Conservation (phyloP, 2,888 invertebrate species). For the Aphodius granarius region DNA sequence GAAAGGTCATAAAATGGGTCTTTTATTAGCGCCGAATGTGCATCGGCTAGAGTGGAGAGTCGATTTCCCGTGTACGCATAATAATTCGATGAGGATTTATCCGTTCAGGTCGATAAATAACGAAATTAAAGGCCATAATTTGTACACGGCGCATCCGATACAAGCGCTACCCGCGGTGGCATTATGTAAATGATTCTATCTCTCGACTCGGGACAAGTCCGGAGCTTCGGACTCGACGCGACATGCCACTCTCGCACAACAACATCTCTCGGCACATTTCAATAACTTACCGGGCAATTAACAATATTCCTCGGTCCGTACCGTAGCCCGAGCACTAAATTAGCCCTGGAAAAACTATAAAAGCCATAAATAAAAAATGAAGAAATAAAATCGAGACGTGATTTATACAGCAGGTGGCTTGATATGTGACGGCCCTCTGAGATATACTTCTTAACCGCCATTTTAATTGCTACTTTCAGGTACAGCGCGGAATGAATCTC, state of each 20-base stretch:
- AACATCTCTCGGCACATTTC: slow-evolving; percentile 13
- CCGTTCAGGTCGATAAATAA: slow-evolving; percentile 7
- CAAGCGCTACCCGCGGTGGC: slow-evolving; percentile 10
- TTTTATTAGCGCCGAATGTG: neutral
- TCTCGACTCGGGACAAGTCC: neutral
- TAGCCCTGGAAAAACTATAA: slow-evolving; percentile 26
- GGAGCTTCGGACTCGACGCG: neutral
- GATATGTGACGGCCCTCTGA: slow-evolving; percentile 52
- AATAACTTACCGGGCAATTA: slow-evolving; percentile 13
- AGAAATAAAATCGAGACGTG: slow-evolving; percentile 35
- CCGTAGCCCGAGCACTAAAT: slow-evolving; percentile 13
- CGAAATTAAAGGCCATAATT: slow-evolving; percentile 5
- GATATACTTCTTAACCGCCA: slow-evolving; percentile 48
- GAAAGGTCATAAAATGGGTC: neutral
- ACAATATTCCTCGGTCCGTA: slow-evolving; percentile 12
- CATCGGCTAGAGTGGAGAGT: neutral
- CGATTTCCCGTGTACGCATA: slow-evolving; percentile 1
- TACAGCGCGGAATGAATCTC: slow-evolving; percentile 12
- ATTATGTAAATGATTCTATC: slow-evolving; percentile 11
- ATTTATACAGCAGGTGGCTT: slow-evolving; percentile 50
- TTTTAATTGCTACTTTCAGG: slow-evolving; percentile 50
- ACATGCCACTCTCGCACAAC: slow-evolving; percentile 1
- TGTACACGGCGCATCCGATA: neutral
- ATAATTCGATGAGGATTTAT: slow-evolving; percentile 6
- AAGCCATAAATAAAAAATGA: slow-evolving; percentile 28